A percentile compares a stretch with the other conserved stretches of the same genome.
Conservation (phyloP, 2,888 invertebrate genomes). For the Scaptomyza reducta region DNA sequence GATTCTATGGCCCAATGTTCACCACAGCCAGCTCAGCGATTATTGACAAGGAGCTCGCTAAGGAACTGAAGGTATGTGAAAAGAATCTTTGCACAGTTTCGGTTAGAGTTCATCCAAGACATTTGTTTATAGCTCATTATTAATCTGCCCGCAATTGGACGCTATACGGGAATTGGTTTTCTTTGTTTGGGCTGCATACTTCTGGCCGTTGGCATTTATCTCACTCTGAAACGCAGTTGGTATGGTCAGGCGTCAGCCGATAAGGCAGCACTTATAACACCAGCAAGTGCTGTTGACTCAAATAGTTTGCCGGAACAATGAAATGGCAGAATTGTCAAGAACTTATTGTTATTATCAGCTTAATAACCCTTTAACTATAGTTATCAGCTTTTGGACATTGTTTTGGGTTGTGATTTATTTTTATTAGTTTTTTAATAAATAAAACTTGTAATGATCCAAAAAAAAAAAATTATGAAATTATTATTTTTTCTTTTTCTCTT, state of each 20-base stretch:
- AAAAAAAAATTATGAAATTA: too few relatives aligned
- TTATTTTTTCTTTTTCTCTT: too few relatives aligned
- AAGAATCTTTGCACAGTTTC: neutral
- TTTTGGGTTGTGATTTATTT: too few relatives aligned
- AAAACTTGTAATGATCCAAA: neutral
- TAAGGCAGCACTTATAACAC: slow-evolving; percentile 19
- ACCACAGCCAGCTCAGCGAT: slow-evolving; percentile 65
- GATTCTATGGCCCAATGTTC: slow-evolving; percentile 80
- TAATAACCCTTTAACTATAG: neutral
- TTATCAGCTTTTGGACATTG: neutral
- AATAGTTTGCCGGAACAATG: neutral
- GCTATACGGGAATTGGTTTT: slow-evolving; percentile 73
- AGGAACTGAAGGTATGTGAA: slow-evolving; percentile 65
- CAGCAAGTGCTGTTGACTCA: slow-evolving; percentile 1
- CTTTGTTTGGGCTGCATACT: slow-evolving; percentile 71
- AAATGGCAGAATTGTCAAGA: too few relatives aligned
- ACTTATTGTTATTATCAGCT: too few relatives aligned
- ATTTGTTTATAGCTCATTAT: slow-evolving; percentile 66
- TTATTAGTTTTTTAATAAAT: neutral
- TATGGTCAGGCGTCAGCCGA: slow-evolving; percentile 64
- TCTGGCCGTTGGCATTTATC: slow-evolving; percentile 52
- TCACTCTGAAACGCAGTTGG: slow-evolving; percentile 75
- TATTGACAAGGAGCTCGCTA: slow-evolving; percentile 64
- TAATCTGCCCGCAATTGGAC: slow-evolving; percentile 70
- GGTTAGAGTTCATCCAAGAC: neutral